phyloP scores from a whole-genome alignment of 2,797 vertebrate genomes.

The Hippocampus kuda region DNA sequence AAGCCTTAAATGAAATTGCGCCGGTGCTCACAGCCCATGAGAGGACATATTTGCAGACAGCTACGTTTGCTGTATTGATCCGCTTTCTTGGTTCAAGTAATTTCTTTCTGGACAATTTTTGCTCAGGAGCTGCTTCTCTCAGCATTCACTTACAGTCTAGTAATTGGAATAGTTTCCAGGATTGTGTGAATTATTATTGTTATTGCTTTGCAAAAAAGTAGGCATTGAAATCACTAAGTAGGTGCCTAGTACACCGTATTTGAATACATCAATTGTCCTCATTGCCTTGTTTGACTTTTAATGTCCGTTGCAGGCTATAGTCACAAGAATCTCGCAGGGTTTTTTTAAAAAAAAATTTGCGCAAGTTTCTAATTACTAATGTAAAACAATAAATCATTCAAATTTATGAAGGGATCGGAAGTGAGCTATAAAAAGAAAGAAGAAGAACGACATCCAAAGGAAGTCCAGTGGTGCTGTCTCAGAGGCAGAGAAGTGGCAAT shows the following conservation, averaged over 20 bases:
- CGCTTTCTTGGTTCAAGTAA: no score
- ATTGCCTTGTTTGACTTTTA: not conserved
- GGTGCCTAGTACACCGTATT: no score
- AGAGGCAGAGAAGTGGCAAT: slow-evolving; percentile 6
- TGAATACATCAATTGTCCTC: not conserved
- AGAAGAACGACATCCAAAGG: not conserved
- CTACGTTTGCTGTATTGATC: no score
- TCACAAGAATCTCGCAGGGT: not conserved
- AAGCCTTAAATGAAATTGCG: no score
- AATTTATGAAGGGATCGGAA: slow-evolving; percentile 8
- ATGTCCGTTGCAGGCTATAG: not conserved
- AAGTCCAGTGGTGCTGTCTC: slow-evolving; percentile 4
- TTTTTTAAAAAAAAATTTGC: no score
- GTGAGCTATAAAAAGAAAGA: slow-evolving; percentile 4
- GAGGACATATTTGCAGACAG: no score
- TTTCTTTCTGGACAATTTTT: no score
- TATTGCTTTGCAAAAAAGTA: not conserved
- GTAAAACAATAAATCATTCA: not conserved
- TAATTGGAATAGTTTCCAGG: no score
- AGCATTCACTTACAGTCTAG: no score
- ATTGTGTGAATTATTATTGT: no score
- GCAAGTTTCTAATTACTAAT: not conserved
- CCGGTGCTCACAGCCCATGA: no score
- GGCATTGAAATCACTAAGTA: not conserved
- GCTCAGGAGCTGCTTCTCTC: no score